Percentiles rank a stretch among this genome's conserved stretches.
phyloP scores from a whole-genome alignment of 2,113 vertebrate genomes.

The Oncorhynchus mykiss region DNA sequence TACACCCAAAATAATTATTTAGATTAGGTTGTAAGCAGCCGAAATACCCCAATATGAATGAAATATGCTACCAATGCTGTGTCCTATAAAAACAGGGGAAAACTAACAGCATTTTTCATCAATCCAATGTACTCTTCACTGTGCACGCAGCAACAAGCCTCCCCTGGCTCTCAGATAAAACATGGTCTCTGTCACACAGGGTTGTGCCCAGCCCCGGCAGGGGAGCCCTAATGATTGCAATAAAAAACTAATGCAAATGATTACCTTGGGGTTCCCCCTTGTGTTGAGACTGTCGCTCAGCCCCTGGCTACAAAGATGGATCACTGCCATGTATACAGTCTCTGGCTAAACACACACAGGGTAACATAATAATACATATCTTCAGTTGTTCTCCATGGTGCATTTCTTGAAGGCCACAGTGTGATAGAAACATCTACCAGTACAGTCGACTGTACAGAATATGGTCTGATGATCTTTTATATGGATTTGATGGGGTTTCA shows the following conservation, averaged over 20 bases:
- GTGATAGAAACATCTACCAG: neutral
- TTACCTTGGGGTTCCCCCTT: constrained; percentile 73
- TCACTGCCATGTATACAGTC: constrained; percentile 61
- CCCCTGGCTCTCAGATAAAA: constrained; percentile 70
- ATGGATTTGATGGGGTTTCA: neutral
- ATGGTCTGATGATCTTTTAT: neutral
- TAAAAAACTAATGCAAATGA: constrained; percentile 78
- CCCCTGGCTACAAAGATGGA: constrained; percentile 68
- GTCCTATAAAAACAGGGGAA: neutral
- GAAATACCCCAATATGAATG: too few relatives aligned
- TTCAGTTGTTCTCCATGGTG: neutral
- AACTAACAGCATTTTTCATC: neutral
- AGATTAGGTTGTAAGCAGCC: too few relatives aligned
- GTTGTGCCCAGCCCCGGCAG: constrained; percentile 57
- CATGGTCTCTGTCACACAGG: constrained; percentile 68
- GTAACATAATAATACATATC: neutral
- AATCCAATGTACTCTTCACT: neutral
- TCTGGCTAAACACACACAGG: constrained; percentile 58
- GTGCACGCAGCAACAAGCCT: constrained; percentile 20
- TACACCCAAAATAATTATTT: too few relatives aligned
- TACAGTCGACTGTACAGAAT: neutral
- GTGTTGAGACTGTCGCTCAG: constrained; percentile 69
- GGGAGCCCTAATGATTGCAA: constrained; percentile 73
- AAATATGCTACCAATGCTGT: too few relatives aligned
- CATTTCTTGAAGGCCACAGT: neutral